Conservation (phyloP, 1,140 invertebrate species). For the Kradibia gibbosae region DNA sequence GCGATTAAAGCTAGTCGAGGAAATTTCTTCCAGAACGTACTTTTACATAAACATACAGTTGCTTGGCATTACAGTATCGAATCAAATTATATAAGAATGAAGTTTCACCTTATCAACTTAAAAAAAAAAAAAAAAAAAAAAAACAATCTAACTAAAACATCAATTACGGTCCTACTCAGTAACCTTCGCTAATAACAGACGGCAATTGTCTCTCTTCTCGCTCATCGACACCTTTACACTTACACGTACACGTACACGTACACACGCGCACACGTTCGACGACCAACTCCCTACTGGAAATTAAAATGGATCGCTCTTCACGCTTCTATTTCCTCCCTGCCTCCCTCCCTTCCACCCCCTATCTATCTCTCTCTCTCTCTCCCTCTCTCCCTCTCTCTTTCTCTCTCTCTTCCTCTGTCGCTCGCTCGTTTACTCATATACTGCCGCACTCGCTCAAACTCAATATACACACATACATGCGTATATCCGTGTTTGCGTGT, state of each 20-base stretch:
- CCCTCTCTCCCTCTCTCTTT: background rate
- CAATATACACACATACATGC: too few species aligned
- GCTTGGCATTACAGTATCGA: too few species aligned
- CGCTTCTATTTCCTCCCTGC: background rate
- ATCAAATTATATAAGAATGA: too few species aligned
- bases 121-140: background rate
- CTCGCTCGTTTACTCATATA: background rate
- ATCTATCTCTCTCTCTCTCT: background rate
- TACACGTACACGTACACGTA: background rate
- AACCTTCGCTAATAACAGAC: background rate
- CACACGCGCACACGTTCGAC: background rate
- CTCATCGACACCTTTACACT: background rate
- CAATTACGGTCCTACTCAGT: background rate
- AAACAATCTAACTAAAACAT: background rate
- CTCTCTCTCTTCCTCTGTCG: background rate
- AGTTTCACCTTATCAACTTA: too few species aligned
- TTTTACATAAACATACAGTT: too few species aligned
- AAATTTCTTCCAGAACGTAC: background rate
- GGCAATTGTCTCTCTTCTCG: background rate
- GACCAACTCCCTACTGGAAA: background rate
- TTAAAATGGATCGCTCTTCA: conserved; percentile 38
- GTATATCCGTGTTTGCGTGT: too few species aligned
- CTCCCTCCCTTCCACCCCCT: background rate
- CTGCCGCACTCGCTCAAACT: too few species aligned
- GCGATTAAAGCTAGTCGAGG: too few species aligned